Evolutionary conservation across 2,113 vertebrate genomes (phyloP), one percentile per base, ranked within the genome.

Genomic region (Catharus fuscescens): DNA sequence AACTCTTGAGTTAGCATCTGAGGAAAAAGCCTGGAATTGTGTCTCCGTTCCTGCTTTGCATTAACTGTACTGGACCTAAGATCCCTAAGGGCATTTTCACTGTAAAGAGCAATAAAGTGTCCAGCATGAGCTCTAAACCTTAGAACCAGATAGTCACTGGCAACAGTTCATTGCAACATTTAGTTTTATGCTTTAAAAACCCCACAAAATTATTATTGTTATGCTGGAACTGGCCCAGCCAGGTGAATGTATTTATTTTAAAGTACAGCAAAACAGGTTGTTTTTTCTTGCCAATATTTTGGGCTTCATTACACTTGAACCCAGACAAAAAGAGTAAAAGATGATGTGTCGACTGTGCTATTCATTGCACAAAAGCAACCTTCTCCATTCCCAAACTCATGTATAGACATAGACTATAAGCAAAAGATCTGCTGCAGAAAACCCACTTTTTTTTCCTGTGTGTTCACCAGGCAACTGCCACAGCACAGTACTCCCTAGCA

Each of bases 161-260:
- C 85, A 90, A 57, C 34, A 60, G 53, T 52, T 87, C 66, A 36
- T 69, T 72, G 92, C 61, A 76, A 76, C 44, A 29, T 79, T 74
- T 25, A 56, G 40, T 40, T 89, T 87, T 45, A 78, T 21, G 42
- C 54, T 83, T 77, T 20, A 52, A 28, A 84, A 82, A 28, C 0
- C 1, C 7, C 4, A 23, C 28, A 13, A 28, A 71, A 40, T 23
- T 45, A 25, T 77, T 73, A 67, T 54, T 74, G 25, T 34, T 74
- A 26, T 34, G 29, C 64, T 89, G 85, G 81, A 93, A 60, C 66
- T 45, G 57, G 48, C 74, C 78, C 90, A 90, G 62, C 21, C 70
- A 94, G 74, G 95, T 88, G 80, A 95, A 82, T 12, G 4, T 24
- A 19, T 72, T 76, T 91, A 53, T 69, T 92, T 87, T 87, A 82